phyloP scores from a whole-genome alignment of 2,888 invertebrate genomes.

The Parnassius apollo region DNA sequence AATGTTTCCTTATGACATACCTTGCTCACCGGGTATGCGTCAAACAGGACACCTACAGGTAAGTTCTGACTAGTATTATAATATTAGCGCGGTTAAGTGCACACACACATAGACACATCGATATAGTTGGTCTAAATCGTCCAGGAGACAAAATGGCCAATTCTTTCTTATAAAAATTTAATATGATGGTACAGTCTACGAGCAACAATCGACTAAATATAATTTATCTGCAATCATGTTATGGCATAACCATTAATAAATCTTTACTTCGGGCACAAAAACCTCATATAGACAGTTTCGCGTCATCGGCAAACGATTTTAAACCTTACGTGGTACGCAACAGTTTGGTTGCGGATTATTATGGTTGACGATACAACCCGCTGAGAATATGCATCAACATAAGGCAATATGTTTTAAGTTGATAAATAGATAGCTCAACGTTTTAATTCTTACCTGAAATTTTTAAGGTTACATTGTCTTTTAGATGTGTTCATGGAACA shows the following conservation, averaged over 20 bases:
- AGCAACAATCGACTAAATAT: not conserved
- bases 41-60: no score
- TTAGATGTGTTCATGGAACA: no score
- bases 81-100: no score
- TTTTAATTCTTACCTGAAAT: slow-evolving; percentile 40
- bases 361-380: slow-evolving; percentile 46
- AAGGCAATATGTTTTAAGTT: slow-evolving; percentile 35
- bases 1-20: no score
- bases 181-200: no score
- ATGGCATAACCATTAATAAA: slow-evolving; percentile 74
- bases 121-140: no score
- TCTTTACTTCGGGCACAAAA: slow-evolving; percentile 50
- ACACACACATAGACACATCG: no score
- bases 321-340: slow-evolving; percentile 38
- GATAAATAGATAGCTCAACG: slow-evolving; percentile 64
- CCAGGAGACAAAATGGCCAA: no score
- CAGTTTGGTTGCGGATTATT: slow-evolving; percentile 32
- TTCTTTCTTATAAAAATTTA: no score
- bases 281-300: not conserved
- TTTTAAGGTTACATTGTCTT: no score
- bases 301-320: slow-evolving; percentile 37
- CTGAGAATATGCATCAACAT: slow-evolving; percentile 59
- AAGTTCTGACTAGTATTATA: no score
- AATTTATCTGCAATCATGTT: slow-evolving; percentile 44
- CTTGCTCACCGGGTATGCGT: no score